phyloP scores from a whole-genome alignment of 2,113 vertebrate species.

The Taxidea taxus region DNA sequence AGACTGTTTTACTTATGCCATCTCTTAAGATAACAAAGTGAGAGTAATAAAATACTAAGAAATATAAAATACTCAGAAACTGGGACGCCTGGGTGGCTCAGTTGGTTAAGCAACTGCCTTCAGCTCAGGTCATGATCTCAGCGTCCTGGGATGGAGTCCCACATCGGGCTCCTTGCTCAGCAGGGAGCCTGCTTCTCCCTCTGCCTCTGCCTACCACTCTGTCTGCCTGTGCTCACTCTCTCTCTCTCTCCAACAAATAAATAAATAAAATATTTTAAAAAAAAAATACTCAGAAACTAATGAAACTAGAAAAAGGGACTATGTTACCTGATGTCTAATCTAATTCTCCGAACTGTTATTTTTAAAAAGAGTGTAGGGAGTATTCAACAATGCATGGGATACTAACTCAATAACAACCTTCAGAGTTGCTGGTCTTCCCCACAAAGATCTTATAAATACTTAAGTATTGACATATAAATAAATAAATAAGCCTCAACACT shows the following conservation, averaged over 20 bases:
- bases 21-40: not conserved
- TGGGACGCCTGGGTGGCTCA: too few relatives aligned
- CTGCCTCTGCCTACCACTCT: too few relatives aligned
- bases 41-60: not conserved
- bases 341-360: constrained; percentile 10
- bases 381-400: constrained; percentile 1
- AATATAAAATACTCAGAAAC: not conserved
- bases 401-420: not conserved
- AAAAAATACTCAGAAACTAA: constrained; percentile 12
- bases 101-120: too few relatives aligned
- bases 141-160: too few relatives aligned
- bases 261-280: too few relatives aligned
- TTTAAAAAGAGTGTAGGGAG: not conserved
- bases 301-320: not conserved
- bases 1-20: not conserved
- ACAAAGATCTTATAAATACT: constrained; percentile 17
- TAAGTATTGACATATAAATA: not conserved
- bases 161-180: too few relatives aligned
- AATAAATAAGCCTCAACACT: not conserved
- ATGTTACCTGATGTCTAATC: not conserved
- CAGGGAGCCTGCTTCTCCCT: too few relatives aligned
- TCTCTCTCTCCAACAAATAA: too few relatives aligned
- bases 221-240: too few relatives aligned
- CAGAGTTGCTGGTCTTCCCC: not conserved
- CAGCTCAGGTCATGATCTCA: too few relatives aligned